A percentile compares a stretch with the other conserved stretches of the same genome.
These are phyloP conservation scores for Pseudomyrmex concolor DNA, from an alignment of 1,140 invertebrate species.

Conservation along the genomic window DNA sequence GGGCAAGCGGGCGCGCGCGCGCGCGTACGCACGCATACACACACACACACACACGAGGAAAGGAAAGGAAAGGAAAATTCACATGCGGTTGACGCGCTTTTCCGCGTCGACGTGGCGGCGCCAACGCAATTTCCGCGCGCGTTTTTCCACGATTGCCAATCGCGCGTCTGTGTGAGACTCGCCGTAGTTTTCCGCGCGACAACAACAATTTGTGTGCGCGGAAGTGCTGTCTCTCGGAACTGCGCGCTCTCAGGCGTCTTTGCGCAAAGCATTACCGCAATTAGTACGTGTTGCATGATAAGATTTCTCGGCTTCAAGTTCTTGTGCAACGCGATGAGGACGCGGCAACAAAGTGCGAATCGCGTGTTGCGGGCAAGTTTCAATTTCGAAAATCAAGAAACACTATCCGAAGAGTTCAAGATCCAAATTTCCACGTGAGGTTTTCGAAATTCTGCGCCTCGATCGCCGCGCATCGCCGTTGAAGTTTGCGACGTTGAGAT, in stretches of 20 bases:
- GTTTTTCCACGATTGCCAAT: conserved; percentile 22
- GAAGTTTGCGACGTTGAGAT: too few species aligned
- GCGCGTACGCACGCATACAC: too few species aligned
- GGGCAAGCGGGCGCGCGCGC: neutral
- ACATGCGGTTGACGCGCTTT: conserved; percentile 38
- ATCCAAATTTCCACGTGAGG: too few species aligned
- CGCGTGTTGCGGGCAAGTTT: too few species aligned
- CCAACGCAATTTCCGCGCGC: conserved; percentile 53
- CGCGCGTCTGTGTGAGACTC: neutral
- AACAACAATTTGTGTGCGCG: neutral
- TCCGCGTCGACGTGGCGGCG: conserved; percentile 39
- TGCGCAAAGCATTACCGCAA: neutral
- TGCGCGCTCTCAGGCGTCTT: neutral
- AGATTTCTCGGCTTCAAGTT: neutral
- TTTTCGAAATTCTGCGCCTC: too few species aligned
- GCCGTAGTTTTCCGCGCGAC: conserved; percentile 19
- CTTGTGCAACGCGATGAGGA: too few species aligned
- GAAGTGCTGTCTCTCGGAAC: neutral
- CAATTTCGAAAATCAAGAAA: too few species aligned
- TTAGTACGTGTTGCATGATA: neutral
- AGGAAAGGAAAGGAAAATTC: conserved; percentile 2
- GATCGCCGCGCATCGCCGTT: too few species aligned
- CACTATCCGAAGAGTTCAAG: too few species aligned
- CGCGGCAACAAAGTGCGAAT: too few species aligned
- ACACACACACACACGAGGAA: too few species aligned